Evolutionary conservation across 2,113 vertebrate species (phyloP).

Genomic region (Porphyrio hochstetteri): DNA sequence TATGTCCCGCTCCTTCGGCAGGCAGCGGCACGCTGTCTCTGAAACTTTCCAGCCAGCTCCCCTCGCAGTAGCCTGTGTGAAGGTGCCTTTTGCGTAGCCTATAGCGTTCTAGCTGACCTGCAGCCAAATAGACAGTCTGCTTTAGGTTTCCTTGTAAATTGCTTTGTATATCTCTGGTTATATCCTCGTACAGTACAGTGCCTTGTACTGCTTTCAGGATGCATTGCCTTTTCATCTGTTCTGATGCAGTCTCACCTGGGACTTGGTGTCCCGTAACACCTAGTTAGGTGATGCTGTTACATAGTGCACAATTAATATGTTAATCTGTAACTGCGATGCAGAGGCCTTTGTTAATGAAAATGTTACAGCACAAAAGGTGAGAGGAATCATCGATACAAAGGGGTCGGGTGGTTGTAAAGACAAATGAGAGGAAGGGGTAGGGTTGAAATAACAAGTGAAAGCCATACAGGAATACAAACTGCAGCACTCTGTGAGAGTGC

Average conservation of each 20-base stretch:
- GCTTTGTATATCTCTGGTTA: not conserved
- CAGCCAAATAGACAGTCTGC: rapidly evolving
- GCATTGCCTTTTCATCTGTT: not conserved
- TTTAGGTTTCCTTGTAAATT: no score
- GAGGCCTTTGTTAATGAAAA: not conserved
- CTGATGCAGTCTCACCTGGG: rapidly evolving
- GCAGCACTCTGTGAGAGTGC: rapidly evolving
- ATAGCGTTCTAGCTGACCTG: rapidly evolving
- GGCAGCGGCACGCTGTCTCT: not conserved
- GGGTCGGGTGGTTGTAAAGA: not conserved
- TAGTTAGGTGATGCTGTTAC: not conserved
- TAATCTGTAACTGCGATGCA: not conserved
- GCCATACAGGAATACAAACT: not conserved
- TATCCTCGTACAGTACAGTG: not conserved
- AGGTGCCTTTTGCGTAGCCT: not conserved
- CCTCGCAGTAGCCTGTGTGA: rapidly evolving
- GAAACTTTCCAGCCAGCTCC: constrained; percentile 23
- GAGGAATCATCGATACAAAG: not conserved
- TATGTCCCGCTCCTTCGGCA: not conserved
- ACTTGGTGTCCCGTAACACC: not conserved
- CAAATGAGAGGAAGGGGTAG: not conserved
- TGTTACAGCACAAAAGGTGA: not conserved
- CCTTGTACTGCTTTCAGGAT: not conserved
- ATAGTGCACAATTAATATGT: rapidly evolving
- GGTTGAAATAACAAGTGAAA: not conserved